Percentiles rank a stretch among this genome's conserved stretches.
phyloP scores from a whole-genome alignment of 1,140 invertebrate species.

The Colletes gigas region DNA sequence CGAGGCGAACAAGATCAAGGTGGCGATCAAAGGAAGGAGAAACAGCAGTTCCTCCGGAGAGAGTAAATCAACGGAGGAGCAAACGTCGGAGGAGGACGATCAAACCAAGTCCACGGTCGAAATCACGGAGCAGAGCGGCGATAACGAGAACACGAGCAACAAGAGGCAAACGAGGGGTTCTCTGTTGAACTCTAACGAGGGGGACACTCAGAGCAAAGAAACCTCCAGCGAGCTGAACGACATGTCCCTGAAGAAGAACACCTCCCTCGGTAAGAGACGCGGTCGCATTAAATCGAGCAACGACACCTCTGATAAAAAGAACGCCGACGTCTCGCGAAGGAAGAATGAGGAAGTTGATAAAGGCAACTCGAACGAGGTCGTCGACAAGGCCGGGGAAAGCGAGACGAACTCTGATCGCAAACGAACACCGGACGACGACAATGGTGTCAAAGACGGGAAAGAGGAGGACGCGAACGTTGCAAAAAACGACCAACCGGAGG shows the following conservation, averaged over 20 bases:
- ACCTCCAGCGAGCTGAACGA: constrained; percentile 4
- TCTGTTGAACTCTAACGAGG: constrained; percentile 1
- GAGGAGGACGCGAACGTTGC: neutral
- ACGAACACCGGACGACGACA: neutral
- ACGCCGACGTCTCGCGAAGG: neutral
- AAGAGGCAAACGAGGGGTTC: constrained; percentile 51
- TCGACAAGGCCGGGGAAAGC: neutral
- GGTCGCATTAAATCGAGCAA: constrained; percentile 39
- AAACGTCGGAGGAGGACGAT: neutral
- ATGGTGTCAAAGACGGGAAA: neutral
- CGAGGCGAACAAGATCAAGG: constrained; percentile 15
- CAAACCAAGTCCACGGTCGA: constrained; percentile 5
- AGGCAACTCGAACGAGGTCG: neutral
- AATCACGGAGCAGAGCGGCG: neutral
- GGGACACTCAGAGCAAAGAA: neutral
- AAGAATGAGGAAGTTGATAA: constrained; percentile 10
- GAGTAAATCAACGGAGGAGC: neutral
- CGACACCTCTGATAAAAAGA: neutral
- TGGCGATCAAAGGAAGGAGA: neutral
- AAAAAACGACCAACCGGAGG: neutral
- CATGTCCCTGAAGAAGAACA: constrained; percentile 18
- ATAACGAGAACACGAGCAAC: constrained; percentile 10
- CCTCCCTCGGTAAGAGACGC: constrained; percentile 40
- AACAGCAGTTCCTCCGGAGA: constrained; percentile 5
- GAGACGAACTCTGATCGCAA: neutral